phyloP scores from a whole-genome alignment of 2,888 invertebrate species.

The Allygus modestus region DNA sequence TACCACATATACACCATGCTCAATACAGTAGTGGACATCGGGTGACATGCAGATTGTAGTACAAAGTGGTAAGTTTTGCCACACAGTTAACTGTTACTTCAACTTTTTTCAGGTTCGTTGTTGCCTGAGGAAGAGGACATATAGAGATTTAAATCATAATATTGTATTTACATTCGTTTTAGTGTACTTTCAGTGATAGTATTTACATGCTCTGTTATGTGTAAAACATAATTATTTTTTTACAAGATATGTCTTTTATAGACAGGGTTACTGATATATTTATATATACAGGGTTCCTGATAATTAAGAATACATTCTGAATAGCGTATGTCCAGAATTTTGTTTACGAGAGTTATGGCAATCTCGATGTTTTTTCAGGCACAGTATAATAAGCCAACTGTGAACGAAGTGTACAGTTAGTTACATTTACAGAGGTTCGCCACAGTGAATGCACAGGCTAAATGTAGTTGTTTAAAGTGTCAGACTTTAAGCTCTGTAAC shows the following conservation, averaged over 20 bases:
- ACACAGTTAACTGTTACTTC: no score
- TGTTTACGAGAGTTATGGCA: no score
- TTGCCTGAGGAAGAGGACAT: constrained; percentile 10
- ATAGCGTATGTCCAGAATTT: constrained; percentile 15
- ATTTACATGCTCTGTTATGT: constrained; percentile 41
- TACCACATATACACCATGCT: no score
- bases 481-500: constrained; percentile 21
- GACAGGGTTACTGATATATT: constrained; percentile 42
- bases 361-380: constrained; percentile 2
- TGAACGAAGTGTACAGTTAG: neutral
- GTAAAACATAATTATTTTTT: constrained; percentile 51
- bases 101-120: constrained; percentile 8
- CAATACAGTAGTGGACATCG: no score
- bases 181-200: constrained; percentile 51
- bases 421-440: constrained; percentile 7
- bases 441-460: constrained; percentile 13
- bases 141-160: constrained; percentile 15
- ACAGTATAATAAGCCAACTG: neutral
- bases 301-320: neutral
- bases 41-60: no score
- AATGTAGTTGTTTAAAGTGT: constrained; percentile 10
- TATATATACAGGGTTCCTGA: constrained; percentile 35
- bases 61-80: no score
- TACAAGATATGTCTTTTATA: constrained; percentile 48
- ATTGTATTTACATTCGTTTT: constrained; percentile 42